phyloP scores from a whole-genome alignment of 2,888 invertebrate species.

The Catocala fraxini region DNA sequence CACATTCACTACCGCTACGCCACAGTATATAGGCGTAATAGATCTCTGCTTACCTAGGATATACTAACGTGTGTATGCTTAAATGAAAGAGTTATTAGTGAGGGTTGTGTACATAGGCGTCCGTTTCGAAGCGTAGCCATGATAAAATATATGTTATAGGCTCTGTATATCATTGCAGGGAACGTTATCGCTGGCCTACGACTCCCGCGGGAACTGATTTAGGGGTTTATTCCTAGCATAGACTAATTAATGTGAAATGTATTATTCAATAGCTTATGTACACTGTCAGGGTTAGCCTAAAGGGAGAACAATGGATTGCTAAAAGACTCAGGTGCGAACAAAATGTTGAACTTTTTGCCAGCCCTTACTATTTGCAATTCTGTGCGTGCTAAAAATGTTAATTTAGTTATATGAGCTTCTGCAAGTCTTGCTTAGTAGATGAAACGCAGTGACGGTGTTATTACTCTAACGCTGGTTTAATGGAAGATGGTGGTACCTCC shows the following conservation, averaged over 20 bases:
- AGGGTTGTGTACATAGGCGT: not conserved
- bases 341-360: no score
- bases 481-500: no score
- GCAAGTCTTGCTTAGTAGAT: no score
- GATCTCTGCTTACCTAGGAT: no score
- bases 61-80: not conserved
- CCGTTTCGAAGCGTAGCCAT: not conserved
- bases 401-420: no score
- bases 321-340: no score
- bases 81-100: not conserved
- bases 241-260: conserved; percentile 17
- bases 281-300: not conserved
- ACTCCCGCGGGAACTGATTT: conserved; percentile 16
- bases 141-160: not conserved
- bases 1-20: no score
- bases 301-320: not conserved
- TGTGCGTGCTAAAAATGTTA: no score
- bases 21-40: no score
- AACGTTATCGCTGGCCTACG: conserved; percentile 11
- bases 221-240: conserved; percentile 10
- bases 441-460: no score
- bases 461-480: no score
- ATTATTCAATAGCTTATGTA: conserved; percentile 10
- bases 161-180: conserved; percentile 7
- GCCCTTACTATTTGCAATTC: no score